These are phyloP conservation scores for Phrynosoma platyrhinos DNA, from an alignment of 2,113 vertebrate genomes.

Conservation along the genomic window DNA sequence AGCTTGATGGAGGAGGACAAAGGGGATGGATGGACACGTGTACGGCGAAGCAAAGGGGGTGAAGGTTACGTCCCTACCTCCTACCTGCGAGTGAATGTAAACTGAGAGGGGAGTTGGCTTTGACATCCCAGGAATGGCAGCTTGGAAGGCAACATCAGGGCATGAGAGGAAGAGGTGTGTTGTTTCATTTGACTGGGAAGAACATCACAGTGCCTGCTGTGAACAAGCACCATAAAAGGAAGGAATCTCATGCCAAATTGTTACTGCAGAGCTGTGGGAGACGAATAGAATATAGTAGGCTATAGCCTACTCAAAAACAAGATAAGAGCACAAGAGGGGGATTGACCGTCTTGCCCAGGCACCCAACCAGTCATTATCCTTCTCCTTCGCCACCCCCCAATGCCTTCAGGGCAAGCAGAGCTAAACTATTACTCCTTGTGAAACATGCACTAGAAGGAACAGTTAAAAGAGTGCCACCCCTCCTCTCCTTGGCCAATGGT, in stretches of 20 bases:
- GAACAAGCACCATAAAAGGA: neutral
- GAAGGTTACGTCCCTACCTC: conserved; percentile 93
- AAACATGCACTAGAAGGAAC: neutral
- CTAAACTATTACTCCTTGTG: neutral
- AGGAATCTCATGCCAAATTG: neutral
- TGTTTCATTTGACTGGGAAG: neutral
- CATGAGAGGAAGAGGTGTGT: neutral
- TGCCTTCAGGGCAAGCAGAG: neutral
- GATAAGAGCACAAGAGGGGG: neutral
- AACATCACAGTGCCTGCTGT: neutral
- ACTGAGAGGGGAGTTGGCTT: conserved; percentile 45
- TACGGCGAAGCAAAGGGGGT: conserved; percentile 84
- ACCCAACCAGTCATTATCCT: neutral
- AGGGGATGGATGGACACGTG: conserved; percentile 90
- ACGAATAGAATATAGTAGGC: neutral
- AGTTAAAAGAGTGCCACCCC: neutral
- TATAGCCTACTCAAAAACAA: neutral
- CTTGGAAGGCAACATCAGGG: neutral
- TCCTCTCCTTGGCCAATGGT: neutral
- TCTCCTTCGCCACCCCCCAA: neutral
- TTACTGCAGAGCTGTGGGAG: neutral
- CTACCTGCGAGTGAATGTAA: conserved; percentile 83
- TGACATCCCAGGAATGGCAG: neutral
- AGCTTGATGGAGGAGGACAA: conserved; percentile 90
- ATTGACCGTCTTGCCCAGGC: neutral